phyloP scores from a whole-genome alignment of 2,797 vertebrate genomes.

The Esox masquinongy region DNA sequence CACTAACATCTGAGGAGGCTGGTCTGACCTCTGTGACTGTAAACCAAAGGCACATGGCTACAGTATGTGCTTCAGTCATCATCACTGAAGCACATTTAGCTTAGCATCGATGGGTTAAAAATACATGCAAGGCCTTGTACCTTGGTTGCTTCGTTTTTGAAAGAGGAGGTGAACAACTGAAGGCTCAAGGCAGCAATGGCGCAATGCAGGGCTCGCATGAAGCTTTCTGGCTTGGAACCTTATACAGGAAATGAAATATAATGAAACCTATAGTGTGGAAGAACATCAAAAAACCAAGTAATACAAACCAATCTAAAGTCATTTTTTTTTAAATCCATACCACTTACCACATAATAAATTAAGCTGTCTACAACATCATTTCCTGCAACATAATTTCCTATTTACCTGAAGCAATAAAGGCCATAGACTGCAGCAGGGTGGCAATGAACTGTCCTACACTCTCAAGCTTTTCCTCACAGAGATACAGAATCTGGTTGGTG shows the following conservation, averaged over 20 bases:
- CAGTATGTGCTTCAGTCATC: neutral
- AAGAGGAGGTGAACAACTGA: conserved; percentile 71
- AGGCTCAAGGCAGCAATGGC: conserved; percentile 73
- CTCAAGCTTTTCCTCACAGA: conserved; percentile 72
- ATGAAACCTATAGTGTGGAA: neutral
- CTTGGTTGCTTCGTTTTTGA: conserved; percentile 57
- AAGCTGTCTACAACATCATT: neutral
- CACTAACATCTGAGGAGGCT: conserved; percentile 50
- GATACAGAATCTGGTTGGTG: conserved; percentile 79
- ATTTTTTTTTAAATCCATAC: neutral
- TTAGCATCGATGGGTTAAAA: neutral
- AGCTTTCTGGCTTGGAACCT: conserved; percentile 63
- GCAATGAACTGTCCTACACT: conserved; percentile 77
- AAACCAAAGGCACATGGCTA: neutral
- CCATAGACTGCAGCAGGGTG: conserved; percentile 78
- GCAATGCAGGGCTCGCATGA: conserved; percentile 69
- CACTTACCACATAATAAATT: neutral
- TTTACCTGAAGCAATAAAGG: conserved; percentile 77
- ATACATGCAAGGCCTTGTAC: conserved; percentile 31
- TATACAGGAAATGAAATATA: neutral
- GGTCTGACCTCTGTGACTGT: conserved; percentile 50
- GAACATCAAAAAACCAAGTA: neutral
- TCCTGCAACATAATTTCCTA: neutral
- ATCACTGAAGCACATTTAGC: neutral
- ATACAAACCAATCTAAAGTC: neutral